Evolutionary conservation across 1,140 invertebrate species (phyloP).

Genomic region (Drosophila sp.): DNA sequence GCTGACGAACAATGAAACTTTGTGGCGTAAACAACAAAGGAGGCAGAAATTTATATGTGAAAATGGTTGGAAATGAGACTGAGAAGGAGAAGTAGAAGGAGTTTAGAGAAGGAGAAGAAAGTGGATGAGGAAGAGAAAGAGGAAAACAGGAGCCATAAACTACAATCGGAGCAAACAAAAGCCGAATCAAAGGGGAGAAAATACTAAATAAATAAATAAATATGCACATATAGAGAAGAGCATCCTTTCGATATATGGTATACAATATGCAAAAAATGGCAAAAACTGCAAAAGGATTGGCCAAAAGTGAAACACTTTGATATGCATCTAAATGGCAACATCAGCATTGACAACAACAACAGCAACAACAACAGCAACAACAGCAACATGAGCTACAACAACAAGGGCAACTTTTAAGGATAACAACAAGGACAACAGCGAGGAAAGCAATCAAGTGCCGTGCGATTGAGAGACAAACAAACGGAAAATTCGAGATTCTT

Average conservation of each 20-base stretch:
- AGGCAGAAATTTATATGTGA: slow-evolving; percentile 27
- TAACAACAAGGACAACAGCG: slow-evolving; percentile 29
- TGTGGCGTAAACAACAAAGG: slow-evolving; percentile 68
- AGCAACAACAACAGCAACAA: slow-evolving; percentile 26
- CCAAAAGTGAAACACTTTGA: slow-evolving; percentile 79
- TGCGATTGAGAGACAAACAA: slow-evolving; percentile 73
- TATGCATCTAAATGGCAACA: slow-evolving; percentile 82
- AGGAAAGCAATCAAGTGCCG: slow-evolving; percentile 70
- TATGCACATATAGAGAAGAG: neutral
- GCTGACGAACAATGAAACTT: slow-evolving; percentile 68
- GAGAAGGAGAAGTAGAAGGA: too few relatives aligned
- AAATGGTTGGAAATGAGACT: too few relatives aligned
- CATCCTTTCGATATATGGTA: slow-evolving; percentile 4
- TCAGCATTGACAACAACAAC: slow-evolving; percentile 64
- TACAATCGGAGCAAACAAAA: slow-evolving; percentile 57
- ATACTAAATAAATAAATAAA: slow-evolving; percentile 63
- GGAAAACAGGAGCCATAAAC: slow-evolving; percentile 60
- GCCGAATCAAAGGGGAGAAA: slow-evolving; percentile 30
- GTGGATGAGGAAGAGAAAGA: slow-evolving; percentile 21
- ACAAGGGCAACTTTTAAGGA: neutral
- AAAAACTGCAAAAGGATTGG: slow-evolving; percentile 77
- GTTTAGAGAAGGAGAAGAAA: neutral
- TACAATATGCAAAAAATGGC: slow-evolving; percentile 77
- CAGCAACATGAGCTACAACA: slow-evolving; percentile 31
- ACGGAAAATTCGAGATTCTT: slow-evolving; percentile 28